Conservation (phyloP, 1,140 invertebrate species). For the Penaeus japonicus region DNA sequence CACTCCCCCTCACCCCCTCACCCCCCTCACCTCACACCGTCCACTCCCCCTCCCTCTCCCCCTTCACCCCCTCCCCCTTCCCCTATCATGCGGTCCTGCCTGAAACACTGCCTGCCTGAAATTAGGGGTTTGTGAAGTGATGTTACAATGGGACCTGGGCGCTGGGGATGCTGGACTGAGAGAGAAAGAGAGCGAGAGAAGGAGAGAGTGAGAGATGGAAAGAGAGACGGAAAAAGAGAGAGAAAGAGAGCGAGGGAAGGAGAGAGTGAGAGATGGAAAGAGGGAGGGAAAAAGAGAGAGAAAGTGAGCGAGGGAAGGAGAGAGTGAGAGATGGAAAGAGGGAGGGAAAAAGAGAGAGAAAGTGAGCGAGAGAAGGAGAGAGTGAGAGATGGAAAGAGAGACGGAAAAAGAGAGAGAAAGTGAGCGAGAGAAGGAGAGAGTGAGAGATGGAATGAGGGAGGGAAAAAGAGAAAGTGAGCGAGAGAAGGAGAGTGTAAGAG, state of each 20-base stretch:
- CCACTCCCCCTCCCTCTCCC: no score
- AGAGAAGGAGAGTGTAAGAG: not conserved
- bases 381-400: not conserved
- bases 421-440: not conserved
- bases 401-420: not conserved
- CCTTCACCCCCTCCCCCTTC: no score
- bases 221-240: no score
- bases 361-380: not conserved
- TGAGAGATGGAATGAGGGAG: not conserved
- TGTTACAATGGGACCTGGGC: not conserved
- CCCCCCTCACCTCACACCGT: no score
- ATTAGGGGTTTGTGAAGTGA: slow-evolving; percentile 49
- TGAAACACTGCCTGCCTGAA: slow-evolving; percentile 42
- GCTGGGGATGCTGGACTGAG: not conserved
- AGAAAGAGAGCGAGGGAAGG: not conserved
- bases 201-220: no score
- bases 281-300: no score
- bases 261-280: not conserved
- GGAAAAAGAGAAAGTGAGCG: no score
- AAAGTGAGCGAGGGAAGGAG: no score
- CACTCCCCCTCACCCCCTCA: no score
- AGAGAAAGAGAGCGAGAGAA: no score
- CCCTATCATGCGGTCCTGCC: not conserved
- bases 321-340: no score
- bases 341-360: not conserved